Evolutionary conservation across 2,888 invertebrate species (phyloP).

Genomic region (Abrostola triplasia): DNA sequence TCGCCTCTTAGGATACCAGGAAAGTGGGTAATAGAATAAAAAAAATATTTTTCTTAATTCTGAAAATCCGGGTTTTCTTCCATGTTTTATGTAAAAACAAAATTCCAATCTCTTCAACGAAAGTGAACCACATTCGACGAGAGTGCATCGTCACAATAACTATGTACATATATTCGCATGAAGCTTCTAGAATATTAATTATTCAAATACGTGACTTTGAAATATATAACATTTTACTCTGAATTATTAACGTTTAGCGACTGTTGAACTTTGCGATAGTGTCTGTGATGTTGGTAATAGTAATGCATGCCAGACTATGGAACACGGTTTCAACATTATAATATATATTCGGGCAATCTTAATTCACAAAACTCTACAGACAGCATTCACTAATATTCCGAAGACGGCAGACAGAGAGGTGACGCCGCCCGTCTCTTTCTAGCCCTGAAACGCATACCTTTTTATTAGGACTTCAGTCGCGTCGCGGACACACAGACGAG

Average conservation of each 20-base stretch:
- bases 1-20: too few species aligned
- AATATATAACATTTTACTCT: not conserved
- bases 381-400: slow-evolving; percentile 57
- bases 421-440: slow-evolving; percentile 34
- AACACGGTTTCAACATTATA: slow-evolving; percentile 1
- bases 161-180: too few species aligned
- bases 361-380: slow-evolving; percentile 46
- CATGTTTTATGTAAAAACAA: too few species aligned
- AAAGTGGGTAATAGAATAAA: too few species aligned
- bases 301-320: not conserved
- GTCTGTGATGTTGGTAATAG: not conserved
- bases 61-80: too few species aligned
- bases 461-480: slow-evolving; percentile 60
- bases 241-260: not conserved
- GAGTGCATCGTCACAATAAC: too few species aligned
- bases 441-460: slow-evolving; percentile 58
- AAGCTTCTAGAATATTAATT: not conserved
- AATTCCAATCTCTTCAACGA: too few species aligned
- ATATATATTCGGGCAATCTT: slow-evolving; percentile 27
- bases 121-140: too few species aligned
- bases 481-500: slow-evolving; percentile 41
- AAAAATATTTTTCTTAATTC: too few species aligned
- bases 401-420: slow-evolving; percentile 42
- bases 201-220: not conserved
- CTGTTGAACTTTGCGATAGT: not conserved